phyloP scores from a whole-genome alignment of 1,140 invertebrate genomes.

The Ruditapes philippinarum region DNA sequence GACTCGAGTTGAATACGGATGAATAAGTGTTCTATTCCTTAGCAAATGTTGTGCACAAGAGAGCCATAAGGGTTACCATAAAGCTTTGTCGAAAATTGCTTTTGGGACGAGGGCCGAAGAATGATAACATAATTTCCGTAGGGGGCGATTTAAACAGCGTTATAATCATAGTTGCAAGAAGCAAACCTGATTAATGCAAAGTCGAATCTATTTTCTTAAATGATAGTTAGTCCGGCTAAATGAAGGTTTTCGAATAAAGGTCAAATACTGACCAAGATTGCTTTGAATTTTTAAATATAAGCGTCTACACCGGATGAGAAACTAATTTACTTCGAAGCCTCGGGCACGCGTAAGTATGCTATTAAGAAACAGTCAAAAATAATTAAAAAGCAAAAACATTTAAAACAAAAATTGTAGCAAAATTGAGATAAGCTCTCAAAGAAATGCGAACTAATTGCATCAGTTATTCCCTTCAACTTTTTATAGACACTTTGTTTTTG shows the following conservation, averaged over 20 bases:
- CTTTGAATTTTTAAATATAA: conserved; percentile 1
- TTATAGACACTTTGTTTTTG: no score
- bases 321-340: neutral
- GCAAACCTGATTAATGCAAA: conserved; percentile 28
- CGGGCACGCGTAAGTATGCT: neutral
- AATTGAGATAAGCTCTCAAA: no score
- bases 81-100: conserved; percentile 65
- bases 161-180: conserved; percentile 28
- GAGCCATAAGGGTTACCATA: conserved; percentile 44
- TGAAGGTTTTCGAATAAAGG: neutral
- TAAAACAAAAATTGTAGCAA: no score
- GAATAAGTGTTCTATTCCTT: conserved; percentile 45
- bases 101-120: conserved; percentile 56
- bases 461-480: no score
- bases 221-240: conserved; percentile 15
- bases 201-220: conserved; percentile 41
- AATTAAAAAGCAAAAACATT: no score
- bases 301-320: neutral
- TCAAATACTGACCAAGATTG: neutral
- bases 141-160: conserved; percentile 42
- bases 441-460: no score
- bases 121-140: conserved; percentile 64
- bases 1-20: conserved; percentile 40
- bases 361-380: no score
- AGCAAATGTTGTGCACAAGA: conserved; percentile 48